phyloP scores from a whole-genome alignment of 2,113 vertebrate species.

The Solea senegalensis region DNA sequence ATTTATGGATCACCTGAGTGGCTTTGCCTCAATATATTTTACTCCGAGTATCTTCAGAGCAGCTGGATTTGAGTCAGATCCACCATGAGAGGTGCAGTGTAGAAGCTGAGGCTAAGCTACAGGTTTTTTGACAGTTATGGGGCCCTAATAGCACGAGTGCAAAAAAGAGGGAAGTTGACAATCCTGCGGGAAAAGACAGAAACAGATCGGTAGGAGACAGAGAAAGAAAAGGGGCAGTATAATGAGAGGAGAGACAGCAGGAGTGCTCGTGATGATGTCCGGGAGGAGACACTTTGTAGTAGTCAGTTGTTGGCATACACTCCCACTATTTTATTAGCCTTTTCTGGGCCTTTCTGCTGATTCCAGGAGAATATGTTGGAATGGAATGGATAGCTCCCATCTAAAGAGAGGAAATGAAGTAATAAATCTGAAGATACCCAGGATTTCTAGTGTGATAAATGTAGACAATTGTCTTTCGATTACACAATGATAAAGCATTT shows the following conservation, averaged over 20 bases:
- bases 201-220: slow-evolving; percentile 5
- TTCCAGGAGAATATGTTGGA: neutral
- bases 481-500: neutral
- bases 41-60: slow-evolving; percentile 36
- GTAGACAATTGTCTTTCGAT: neutral
- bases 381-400: neutral
- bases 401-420: neutral
- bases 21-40: slow-evolving; percentile 24
- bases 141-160: slow-evolving; percentile 49
- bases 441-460: neutral
- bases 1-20: slow-evolving; percentile 28
- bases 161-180: slow-evolving; percentile 61
- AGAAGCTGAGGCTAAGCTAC: slow-evolving; percentile 57
- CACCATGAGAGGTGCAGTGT: slow-evolving; percentile 45
- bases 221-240: slow-evolving; percentile 33
- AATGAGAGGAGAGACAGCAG: slow-evolving; percentile 69
- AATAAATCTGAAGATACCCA: neutral
- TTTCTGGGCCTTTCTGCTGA: slow-evolving; percentile 14
- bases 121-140: slow-evolving; percentile 64
- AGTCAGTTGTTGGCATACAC: slow-evolving; percentile 40
- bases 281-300: slow-evolving; percentile 38
- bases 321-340: slow-evolving; percentile 10
- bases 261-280: slow-evolving; percentile 49
- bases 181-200: slow-evolving; percentile 22
- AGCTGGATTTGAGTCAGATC: slow-evolving; percentile 46